Base-by-base conservation (phyloP, 2,797 vertebrate species). In the Rallus crepitans region DNA sequence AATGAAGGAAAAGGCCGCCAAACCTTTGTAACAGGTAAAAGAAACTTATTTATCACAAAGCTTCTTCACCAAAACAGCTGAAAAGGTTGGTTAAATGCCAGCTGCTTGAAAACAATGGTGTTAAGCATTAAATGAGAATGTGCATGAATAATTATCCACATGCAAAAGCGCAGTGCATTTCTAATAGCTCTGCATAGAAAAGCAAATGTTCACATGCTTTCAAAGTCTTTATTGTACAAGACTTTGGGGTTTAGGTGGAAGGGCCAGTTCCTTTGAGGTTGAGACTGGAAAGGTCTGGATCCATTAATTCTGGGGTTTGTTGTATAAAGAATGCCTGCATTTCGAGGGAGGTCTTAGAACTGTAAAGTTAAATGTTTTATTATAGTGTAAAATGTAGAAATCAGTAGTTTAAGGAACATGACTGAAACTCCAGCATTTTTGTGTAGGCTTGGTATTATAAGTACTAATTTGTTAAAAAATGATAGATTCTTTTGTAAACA, bases 51-150 rank as follows among this genome's bases (percentile, higher is more conserved):
- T 24, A 42, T 81, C 39, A 31, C 53, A 25, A 79, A 89, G 27
- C 30, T 42, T 25, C 16, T 25, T 56, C 52, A 59, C 70, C 81
- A 90, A 90, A 89, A 82, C 25, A 87, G 42, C 64, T 63, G 59
- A 50, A 93, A 85, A 94, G 66, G 60, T 31, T 93, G 92, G 37
- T 87, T 79, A 82, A 82, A 87, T 76, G 89, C 83, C 70, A 91
- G 39, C 42, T 77, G n/a, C 78, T 80, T 60, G 52, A 52, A 80
- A 90, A 66, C 42, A 66, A 2, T 39, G 52, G 24, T 57, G 17
- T 45, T 87, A 63, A 71, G 39, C 66, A 57, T 53, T 61, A 68
- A 77, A 12, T 53, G 50, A 77, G 85, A 55, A 23, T 87, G 89
- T 63, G 68, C 28, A 25, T 60, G 31, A 12, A 14, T 82, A 86